These are phyloP conservation scores for Seriola quinqueradiata DNA, from an alignment of 2,113 vertebrate genomes.

Conservation along the genomic window DNA sequence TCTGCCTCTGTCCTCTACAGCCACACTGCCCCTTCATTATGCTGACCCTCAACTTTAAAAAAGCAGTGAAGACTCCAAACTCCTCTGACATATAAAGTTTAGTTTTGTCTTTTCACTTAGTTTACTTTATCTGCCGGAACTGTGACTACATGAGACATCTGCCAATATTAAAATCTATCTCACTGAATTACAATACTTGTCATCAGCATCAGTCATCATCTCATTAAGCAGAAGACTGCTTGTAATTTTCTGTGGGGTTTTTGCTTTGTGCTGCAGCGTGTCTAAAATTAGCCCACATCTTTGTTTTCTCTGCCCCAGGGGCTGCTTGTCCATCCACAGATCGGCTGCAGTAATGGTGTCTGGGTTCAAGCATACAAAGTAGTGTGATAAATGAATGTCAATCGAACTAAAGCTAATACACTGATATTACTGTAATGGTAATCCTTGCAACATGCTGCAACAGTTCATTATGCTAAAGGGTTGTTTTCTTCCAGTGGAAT, in stretches of 20 bases:
- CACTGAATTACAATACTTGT: constrained; percentile 26
- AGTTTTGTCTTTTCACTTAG: background rate
- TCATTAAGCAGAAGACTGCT: constrained; percentile 23
- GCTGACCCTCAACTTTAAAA: constrained; percentile 29
- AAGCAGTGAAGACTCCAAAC: constrained; percentile 15
- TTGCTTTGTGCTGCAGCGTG: constrained; percentile 40
- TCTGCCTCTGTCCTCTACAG: constrained; percentile 24
- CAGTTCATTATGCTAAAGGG: constrained; percentile 10
- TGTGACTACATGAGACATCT: constrained; percentile 15
- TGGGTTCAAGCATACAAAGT: constrained; percentile 5
- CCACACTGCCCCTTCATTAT: constrained; percentile 3
- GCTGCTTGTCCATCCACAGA: constrained; percentile 34
- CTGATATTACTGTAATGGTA: constrained; percentile 1
- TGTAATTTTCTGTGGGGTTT: constrained; percentile 50
- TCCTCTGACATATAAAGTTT: background rate
- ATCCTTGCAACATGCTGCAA: constrained; percentile 23
- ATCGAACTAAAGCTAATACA: background rate
- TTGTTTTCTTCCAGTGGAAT: constrained; percentile 19
- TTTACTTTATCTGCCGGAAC: background rate
- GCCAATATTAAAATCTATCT: constrained; percentile 15
- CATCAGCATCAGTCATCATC: constrained; percentile 27
- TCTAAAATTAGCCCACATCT: constrained; percentile 52
- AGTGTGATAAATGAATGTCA: background rate
- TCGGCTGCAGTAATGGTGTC: constrained; percentile 14
- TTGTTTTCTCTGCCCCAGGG: constrained; percentile 45